Percentiles rank a stretch among this genome's conserved stretches.
Evolutionary conservation across 1,140 invertebrate genomes (phyloP).

Genomic region (Drosophila tsacasi): DNA sequence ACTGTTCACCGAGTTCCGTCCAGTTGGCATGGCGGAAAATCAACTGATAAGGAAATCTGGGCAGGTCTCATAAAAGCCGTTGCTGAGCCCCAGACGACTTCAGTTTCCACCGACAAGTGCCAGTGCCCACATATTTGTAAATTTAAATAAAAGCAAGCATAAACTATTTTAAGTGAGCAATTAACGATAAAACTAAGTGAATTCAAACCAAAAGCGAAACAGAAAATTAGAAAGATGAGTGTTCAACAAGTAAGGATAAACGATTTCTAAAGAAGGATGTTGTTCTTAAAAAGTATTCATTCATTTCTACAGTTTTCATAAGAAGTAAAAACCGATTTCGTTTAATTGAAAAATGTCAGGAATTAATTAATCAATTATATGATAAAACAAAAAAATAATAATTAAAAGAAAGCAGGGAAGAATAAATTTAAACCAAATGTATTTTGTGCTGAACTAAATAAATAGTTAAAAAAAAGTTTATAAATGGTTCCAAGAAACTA

Average conservation of each 20-base stretch:
- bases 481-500: neutral
- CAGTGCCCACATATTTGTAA: conserved; percentile 2
- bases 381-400: too few species aligned
- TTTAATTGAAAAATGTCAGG: neutral
- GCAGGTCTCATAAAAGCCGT: conserved; percentile 48
- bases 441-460: neutral
- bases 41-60: conserved; percentile 62
- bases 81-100: conserved; percentile 8
- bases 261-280: neutral
- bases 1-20: conserved; percentile 10
- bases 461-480: neutral
- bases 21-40: conserved; percentile 18
- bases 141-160: conserved; percentile 14
- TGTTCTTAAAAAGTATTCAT: too few species aligned
- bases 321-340: too few species aligned
- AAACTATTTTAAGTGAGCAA: neutral
- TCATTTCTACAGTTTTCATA: too few species aligned
- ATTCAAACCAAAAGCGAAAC: neutral
- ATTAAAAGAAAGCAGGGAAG: neutral
- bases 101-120: conserved; percentile 38
- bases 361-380: too few species aligned
- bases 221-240: conserved; percentile 33
- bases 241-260: conserved; percentile 37
- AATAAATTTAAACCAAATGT: neutral
- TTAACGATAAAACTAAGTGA: neutral